These are phyloP conservation scores for Chionomys nivalis DNA, from an alignment of 2,113 vertebrate genomes.

Conservation along the genomic window DNA sequence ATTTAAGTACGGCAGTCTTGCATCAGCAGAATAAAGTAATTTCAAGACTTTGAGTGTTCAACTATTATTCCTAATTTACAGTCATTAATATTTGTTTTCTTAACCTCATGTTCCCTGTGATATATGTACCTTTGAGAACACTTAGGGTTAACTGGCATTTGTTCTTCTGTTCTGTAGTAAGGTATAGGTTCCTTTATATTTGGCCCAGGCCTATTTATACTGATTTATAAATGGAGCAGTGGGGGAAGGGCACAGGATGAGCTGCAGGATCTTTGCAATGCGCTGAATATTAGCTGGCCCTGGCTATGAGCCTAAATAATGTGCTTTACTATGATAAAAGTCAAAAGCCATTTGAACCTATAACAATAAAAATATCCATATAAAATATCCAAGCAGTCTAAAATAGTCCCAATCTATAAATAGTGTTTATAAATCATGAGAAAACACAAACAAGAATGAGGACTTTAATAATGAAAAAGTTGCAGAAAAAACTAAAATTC, in stretches of 20 bases:
- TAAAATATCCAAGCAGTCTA: constrained; percentile 23
- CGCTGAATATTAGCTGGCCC: constrained; percentile 3
- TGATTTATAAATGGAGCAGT: background rate
- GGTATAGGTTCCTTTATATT: background rate
- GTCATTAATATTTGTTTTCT: constrained; percentile 2
- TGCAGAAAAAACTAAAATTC: constrained; percentile 44
- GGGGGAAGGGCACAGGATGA: background rate
- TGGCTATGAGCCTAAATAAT: constrained; percentile 38
- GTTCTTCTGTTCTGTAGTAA: constrained; percentile 1
- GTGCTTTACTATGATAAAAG: constrained; percentile 26
- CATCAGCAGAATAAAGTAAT: background rate
- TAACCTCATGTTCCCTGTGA: background rate
- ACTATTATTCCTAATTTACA: background rate
- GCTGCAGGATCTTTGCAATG: background rate
- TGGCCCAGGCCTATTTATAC: background rate
- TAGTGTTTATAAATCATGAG: background rate
- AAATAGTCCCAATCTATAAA: constrained; percentile 34
- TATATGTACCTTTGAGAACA: background rate
- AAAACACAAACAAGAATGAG: background rate
- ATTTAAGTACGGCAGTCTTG: background rate
- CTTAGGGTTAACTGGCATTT: constrained; percentile 43
- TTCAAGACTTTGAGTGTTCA: background rate
- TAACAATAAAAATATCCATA: constrained; percentile 1
- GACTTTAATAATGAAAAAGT: constrained; percentile 29
- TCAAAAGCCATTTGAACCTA: background rate